phyloP scores from a whole-genome alignment of 2,797 vertebrate species.

The Arnoldichthys spilopterus region DNA sequence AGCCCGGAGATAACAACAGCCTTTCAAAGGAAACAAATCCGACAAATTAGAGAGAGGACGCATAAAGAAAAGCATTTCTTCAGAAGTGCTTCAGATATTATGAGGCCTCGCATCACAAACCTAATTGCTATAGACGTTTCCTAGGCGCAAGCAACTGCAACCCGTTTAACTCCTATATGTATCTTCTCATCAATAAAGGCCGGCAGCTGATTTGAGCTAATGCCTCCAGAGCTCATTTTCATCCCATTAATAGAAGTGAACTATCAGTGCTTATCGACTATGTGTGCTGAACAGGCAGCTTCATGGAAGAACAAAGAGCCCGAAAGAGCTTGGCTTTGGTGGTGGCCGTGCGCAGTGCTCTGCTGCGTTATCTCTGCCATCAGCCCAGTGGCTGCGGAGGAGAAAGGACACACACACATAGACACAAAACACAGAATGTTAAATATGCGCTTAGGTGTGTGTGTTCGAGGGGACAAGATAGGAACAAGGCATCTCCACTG shows the following conservation, averaged over 20 bases:
- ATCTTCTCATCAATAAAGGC: conserved; percentile 15
- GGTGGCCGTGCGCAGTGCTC: neutral
- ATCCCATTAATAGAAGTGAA: conserved; percentile 38
- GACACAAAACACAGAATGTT: conserved; percentile 31
- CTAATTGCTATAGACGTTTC: conserved; percentile 5
- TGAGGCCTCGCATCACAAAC: neutral
- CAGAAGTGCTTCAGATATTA: neutral
- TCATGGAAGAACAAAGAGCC: conserved; percentile 11
- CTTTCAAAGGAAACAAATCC: neutral
- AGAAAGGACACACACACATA: conserved; percentile 10
- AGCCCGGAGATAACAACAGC: neutral
- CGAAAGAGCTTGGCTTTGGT: conserved; percentile 7
- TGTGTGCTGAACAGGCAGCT: conserved; percentile 43
- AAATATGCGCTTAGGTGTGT: conserved; percentile 15
- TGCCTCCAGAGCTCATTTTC: conserved; percentile 44
- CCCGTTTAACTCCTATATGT: neutral
- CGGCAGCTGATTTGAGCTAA: conserved; percentile 28
- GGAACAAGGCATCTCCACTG: conserved; percentile 23
- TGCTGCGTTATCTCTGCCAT: conserved; percentile 35
- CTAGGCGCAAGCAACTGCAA: neutral
- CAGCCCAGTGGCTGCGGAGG: conserved; percentile 1
- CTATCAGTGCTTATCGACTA: conserved; percentile 46
- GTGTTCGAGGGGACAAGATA: neutral
- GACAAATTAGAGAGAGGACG: neutral
- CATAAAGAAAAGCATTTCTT: neutral